Conservation (phyloP, 2,797 vertebrate species). For the Philypnodon macrostomus region DNA sequence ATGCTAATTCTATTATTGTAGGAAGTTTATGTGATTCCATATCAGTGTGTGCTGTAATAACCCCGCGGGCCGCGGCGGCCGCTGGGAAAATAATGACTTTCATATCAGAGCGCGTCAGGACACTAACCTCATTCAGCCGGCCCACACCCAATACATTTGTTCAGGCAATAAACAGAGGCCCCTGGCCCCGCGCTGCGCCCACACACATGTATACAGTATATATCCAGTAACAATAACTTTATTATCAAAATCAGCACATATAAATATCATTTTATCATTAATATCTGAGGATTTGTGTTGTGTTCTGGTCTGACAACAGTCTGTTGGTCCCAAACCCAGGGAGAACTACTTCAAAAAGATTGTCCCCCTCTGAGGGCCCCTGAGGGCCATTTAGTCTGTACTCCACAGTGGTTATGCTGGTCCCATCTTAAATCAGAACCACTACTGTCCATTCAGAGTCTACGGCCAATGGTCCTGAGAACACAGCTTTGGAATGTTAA, state of each 20-base stretch:
- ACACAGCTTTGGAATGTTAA: slow-evolving; percentile 7
- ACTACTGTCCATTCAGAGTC: not conserved
- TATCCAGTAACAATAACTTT: slow-evolving; percentile 86
- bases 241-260: slow-evolving; percentile 99
- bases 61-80: slow-evolving; percentile 97
- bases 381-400: not conserved
- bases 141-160: slow-evolving; percentile 94
- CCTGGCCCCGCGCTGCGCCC: slow-evolving; percentile 60
- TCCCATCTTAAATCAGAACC: not conserved
- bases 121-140: slow-evolving; percentile 85
- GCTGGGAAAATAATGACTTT: slow-evolving; percentile 99
- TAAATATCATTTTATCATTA: slow-evolving; percentile 95
- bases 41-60: slow-evolving; percentile 99
- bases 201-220: too few species aligned
- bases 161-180: slow-evolving; percentile 93
- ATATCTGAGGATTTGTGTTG: slow-evolving; percentile 84
- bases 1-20: slow-evolving; percentile 99
- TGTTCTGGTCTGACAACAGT: slow-evolving; percentile 54
- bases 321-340: slow-evolving; percentile 44
- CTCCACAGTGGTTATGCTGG: too few species aligned
- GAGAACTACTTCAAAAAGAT: too few species aligned
- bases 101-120: slow-evolving; percentile 99
- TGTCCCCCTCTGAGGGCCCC: not conserved
- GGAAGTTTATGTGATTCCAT: slow-evolving; percentile 99
- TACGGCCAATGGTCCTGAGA: not conserved